Evolutionary conservation across 2,888 invertebrate genomes (phyloP).

Genomic region (Pseudanteris insignis): DNA sequence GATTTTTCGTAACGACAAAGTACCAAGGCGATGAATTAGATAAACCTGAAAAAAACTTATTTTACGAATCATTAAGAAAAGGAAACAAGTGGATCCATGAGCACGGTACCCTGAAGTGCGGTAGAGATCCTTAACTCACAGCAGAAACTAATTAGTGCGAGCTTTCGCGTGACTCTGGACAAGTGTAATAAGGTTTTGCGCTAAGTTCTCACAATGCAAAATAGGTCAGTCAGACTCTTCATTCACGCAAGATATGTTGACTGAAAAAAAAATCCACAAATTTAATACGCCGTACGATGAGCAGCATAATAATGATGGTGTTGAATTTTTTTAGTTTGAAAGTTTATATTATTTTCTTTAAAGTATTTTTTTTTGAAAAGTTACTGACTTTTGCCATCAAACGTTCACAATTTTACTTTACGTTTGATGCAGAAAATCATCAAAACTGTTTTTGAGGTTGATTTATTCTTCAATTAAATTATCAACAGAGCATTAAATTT

Average conservation of each 20-base stretch:
- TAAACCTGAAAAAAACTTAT: constrained; percentile 24
- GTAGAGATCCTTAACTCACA: constrained; percentile 30
- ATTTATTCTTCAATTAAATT: too few species aligned
- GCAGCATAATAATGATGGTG: too few species aligned
- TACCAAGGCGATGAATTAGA: constrained; percentile 10
- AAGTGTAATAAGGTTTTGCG: constrained; percentile 39
- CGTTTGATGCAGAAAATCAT: too few species aligned
- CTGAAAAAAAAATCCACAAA: constrained; percentile 5
- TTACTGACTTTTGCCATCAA: too few species aligned
- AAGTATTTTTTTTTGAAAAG: too few species aligned
- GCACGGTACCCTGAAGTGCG: constrained; percentile 20
- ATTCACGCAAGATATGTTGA: constrained; percentile 10
- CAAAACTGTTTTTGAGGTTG: too few species aligned
- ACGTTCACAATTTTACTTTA: too few species aligned
- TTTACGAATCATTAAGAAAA: constrained; percentile 37
- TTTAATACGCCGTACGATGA: too few species aligned
- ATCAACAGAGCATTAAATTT: too few species aligned
- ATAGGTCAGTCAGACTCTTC: constrained; percentile 40
- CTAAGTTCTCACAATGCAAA: constrained; percentile 39
- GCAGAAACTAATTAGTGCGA: constrained; percentile 42
- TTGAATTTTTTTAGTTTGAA: too few species aligned
- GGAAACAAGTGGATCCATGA: constrained; percentile 24
- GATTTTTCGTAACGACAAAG: too few species aligned
- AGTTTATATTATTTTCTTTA: too few species aligned
- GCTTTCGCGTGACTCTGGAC: constrained; percentile 43